phyloP scores from a whole-genome alignment of 2,113 vertebrate species.

The Zosterops lateralis region DNA sequence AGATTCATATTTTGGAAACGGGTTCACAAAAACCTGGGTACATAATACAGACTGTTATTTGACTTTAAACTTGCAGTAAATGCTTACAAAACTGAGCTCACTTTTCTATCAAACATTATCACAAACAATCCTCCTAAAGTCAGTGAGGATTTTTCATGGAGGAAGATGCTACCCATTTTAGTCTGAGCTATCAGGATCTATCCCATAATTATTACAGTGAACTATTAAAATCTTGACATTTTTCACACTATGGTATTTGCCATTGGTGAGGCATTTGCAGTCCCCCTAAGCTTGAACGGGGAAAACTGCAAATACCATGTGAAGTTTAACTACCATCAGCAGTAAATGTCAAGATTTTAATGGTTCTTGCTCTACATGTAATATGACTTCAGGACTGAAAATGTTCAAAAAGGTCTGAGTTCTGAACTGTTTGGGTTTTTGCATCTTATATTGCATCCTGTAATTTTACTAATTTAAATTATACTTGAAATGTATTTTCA shows the following conservation, averaged over 20 bases:
- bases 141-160: background rate
- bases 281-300: slow-evolving; percentile 6
- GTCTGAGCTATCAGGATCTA: background rate
- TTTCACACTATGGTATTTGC: slow-evolving; percentile 35
- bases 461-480: background rate
- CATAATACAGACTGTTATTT: background rate
- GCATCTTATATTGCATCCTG: background rate
- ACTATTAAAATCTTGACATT: slow-evolving; percentile 54
- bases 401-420: background rate
- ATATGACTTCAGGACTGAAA: slow-evolving; percentile 10
- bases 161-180: background rate
- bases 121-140: background rate
- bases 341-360: slow-evolving; percentile 57
- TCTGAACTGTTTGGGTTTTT: background rate
- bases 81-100: background rate
- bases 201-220: slow-evolving; percentile 15
- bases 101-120: background rate
- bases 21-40: background rate
- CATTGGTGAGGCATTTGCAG: slow-evolving; percentile 21
- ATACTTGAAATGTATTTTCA: background rate
- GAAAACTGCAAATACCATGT: slow-evolving; percentile 43
- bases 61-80: background rate
- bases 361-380: background rate
- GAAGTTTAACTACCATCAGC: slow-evolving; percentile 50
- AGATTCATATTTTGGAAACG: background rate